A percentile compares a stretch with the other conserved stretches of the same genome.
These are phyloP conservation scores for Bergia puertoricense DNA, from an alignment of 92 coral and sea anemone genomes.

Conservation along the genomic window DNA sequence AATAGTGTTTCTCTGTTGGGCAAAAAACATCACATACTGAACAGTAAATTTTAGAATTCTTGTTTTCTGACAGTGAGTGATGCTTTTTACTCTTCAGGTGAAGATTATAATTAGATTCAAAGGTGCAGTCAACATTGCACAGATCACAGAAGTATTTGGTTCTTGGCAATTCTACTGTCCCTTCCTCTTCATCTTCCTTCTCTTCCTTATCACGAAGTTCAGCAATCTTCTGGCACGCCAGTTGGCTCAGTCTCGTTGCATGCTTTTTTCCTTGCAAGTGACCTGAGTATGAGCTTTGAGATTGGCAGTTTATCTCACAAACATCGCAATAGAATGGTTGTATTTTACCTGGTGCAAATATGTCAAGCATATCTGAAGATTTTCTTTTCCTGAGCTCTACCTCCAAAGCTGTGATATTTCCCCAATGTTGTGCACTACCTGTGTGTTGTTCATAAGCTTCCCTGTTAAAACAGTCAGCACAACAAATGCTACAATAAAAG, in stretches of 20 bases:
- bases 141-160: slow-evolving; percentile 56
- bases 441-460: slow-evolving; percentile 32
- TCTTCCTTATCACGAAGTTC: slow-evolving; percentile 41
- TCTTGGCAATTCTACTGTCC: slow-evolving; percentile 48
- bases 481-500: slow-evolving; percentile 50
- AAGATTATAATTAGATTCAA: slow-evolving; percentile 48
- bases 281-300: slow-evolving; percentile 33
- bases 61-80: slow-evolving; percentile 14
- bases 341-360: slow-evolving; percentile 32
- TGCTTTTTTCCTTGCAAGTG: slow-evolving; percentile 54
- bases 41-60: slow-evolving; percentile 20
- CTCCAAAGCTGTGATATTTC: slow-evolving; percentile 41
- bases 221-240: slow-evolving; percentile 47
- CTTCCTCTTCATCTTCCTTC: slow-evolving; percentile 40
- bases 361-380: slow-evolving; percentile 34
- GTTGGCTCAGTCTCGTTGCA: slow-evolving; percentile 5
- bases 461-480: slow-evolving; percentile 40
- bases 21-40: slow-evolving; percentile 34
- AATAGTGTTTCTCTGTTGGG: slow-evolving; percentile 32
- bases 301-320: slow-evolving; percentile 52
- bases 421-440: slow-evolving; percentile 32
- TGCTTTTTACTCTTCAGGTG: slow-evolving; percentile 56
- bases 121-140: slow-evolving; percentile 53
- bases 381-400: slow-evolving; percentile 22
- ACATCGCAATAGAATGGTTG: slow-evolving; percentile 55